Percentiles rank a stretch among this genome's conserved stretches.
Conservation (phyloP, 2,888 invertebrate genomes). For the Homarus gammarus region DNA sequence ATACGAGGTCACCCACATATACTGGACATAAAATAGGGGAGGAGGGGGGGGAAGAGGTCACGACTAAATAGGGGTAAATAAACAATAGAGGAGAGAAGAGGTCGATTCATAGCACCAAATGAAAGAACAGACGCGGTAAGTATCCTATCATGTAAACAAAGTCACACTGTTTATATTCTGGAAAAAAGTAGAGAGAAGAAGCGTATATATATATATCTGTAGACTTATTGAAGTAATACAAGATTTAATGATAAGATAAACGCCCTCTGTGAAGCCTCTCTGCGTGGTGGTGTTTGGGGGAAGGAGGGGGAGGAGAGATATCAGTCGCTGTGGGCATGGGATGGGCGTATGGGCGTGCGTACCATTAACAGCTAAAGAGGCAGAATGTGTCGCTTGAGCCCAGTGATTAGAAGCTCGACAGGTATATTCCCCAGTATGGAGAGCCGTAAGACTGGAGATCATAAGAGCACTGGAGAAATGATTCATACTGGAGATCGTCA, state of each 20-base stretch:
- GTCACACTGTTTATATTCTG: conserved; percentile 24
- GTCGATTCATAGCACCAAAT: too few relatives aligned
- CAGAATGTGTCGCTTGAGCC: conserved; percentile 39
- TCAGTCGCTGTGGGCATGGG: conserved; percentile 1
- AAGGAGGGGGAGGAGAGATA: too few relatives aligned
- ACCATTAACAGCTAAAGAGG: conserved; percentile 55
- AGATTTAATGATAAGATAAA: too few relatives aligned
- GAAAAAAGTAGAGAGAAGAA: conserved; percentile 52
- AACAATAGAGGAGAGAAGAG: background rate
- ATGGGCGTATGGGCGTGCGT: conserved; percentile 14
- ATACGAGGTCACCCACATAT: too few relatives aligned
- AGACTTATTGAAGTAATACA: too few relatives aligned
- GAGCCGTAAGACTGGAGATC: conserved; percentile 57
- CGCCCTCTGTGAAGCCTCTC: background rate
- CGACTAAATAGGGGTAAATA: background rate
- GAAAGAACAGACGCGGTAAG: conserved; percentile 64
- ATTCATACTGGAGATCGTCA: conserved; percentile 63
- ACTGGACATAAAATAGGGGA: too few relatives aligned
- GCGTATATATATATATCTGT: conserved; percentile 5
- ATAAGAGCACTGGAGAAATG: conserved; percentile 71
- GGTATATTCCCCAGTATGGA: conserved; percentile 68
- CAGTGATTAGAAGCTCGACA: conserved; percentile 69
- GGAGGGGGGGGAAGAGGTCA: too few relatives aligned
- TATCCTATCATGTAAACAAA: conserved; percentile 14
- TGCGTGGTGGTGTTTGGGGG: too few relatives aligned